Percentiles rank a stretch among this genome's conserved stretches.
These are phyloP conservation scores for Galagoides demidoff DNA, from an alignment of 2,797 vertebrate species.

Conservation along the genomic window DNA sequence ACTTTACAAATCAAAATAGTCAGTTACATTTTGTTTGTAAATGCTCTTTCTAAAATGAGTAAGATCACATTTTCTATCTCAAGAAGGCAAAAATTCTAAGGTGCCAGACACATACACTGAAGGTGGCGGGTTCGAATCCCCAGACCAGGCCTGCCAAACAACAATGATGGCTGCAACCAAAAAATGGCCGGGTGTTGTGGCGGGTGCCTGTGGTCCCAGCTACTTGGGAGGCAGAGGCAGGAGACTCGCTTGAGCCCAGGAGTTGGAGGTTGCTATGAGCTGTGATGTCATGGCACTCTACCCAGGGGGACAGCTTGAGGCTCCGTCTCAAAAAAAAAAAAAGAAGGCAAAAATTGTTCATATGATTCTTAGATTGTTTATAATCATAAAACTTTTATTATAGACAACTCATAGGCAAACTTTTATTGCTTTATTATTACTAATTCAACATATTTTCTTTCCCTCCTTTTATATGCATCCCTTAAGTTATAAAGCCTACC, in stretches of 20 bases:
- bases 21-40: neutral
- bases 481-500: neutral
- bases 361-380: neutral
- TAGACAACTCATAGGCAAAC: neutral
- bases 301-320: too few relatives aligned
- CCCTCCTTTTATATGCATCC: neutral
- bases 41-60: neutral
- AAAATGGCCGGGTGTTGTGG: too few relatives aligned
- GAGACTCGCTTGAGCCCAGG: too few relatives aligned
- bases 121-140: too few relatives aligned
- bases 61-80: neutral
- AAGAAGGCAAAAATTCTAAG: neutral
- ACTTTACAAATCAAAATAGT: neutral
- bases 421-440: neutral
- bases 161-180: too few relatives aligned
- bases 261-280: too few relatives aligned
- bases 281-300: too few relatives aligned
- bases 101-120: too few relatives aligned
- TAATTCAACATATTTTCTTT: slow-evolving; percentile 11
- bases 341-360: neutral
- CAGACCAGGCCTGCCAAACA: too few relatives aligned
- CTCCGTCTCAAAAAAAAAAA: too few relatives aligned
- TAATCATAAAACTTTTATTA: neutral
- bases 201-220: too few relatives aligned
- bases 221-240: too few relatives aligned